Conservation (phyloP, 2,888 invertebrate genomes). For the Mellilla xanthometata region DNA sequence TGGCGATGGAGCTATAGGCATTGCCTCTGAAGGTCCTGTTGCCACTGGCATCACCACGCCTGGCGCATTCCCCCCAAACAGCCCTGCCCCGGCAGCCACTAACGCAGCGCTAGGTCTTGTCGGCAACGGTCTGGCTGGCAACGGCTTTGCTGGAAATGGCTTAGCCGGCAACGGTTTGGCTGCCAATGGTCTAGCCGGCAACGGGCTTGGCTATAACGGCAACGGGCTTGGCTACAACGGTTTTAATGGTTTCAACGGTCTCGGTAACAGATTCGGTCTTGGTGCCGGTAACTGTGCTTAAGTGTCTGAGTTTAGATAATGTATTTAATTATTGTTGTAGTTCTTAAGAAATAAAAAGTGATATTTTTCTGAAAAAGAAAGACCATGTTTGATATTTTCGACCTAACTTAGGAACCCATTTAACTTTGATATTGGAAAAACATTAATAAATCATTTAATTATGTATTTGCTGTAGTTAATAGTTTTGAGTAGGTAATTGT, state of each 20-base stretch:
- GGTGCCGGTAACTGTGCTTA: constrained; percentile 19
- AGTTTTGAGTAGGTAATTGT: too few species aligned
- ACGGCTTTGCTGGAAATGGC: not conserved
- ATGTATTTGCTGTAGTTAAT: too few species aligned
- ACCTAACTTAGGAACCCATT: too few species aligned
- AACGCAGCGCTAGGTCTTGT: not conserved
- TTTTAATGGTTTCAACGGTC: constrained; percentile 10
- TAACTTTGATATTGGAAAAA: too few species aligned
- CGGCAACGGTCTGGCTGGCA: constrained; percentile 12
- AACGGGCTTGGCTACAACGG: constrained; percentile 4
- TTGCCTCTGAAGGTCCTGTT: constrained; percentile 28
- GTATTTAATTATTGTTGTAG: not conserved
- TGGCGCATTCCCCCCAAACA: constrained; percentile 19
- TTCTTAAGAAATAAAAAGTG: not conserved
- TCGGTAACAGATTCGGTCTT: constrained; percentile 13
- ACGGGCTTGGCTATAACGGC: constrained; percentile 1
- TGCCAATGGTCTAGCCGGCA: constrained; percentile 4
- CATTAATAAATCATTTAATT: too few species aligned
- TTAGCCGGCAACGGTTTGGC: constrained; percentile 10
- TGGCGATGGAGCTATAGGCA: constrained; percentile 32
- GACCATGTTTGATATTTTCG: too few species aligned
- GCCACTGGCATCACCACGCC: constrained; percentile 23
- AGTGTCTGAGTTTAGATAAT: not conserved
- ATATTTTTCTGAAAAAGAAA: not conserved
- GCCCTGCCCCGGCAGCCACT: constrained; percentile 2